Conservation (phyloP, 2,797 vertebrate genomes). For the Tympanoctomys barrerae region DNA sequence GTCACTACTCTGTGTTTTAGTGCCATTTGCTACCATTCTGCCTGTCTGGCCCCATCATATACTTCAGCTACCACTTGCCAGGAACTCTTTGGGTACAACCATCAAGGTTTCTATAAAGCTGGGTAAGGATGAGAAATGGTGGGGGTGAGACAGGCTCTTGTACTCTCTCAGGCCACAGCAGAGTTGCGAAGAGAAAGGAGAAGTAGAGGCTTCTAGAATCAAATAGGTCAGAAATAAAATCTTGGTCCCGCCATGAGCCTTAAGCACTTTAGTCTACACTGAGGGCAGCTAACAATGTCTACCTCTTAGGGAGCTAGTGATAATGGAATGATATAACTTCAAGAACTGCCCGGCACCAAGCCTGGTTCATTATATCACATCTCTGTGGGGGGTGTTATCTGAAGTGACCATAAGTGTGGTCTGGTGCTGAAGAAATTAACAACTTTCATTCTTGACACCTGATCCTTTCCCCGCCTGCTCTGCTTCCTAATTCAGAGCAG, state of each 20-base stretch:
- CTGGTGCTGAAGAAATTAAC: neutral
- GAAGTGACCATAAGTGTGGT: neutral
- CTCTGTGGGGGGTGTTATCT: neutral
- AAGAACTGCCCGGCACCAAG: neutral
- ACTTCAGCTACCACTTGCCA: neutral
- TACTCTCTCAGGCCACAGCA: neutral
- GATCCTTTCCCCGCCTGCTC: neutral
- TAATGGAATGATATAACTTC: neutral
- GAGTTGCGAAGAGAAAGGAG: neutral
- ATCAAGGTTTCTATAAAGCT: neutral
- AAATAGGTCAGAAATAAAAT: neutral
- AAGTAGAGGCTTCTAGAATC: neutral
- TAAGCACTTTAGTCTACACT: neutral
- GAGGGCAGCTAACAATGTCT: neutral
- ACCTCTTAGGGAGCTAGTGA: neutral
- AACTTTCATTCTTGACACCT: neutral
- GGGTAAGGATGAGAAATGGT: neutral
- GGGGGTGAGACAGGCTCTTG: neutral
- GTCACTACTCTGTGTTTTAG: neutral
- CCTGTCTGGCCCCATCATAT: too few relatives aligned
- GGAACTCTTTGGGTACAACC: neutral
- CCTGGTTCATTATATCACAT: neutral
- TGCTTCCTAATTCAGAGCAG: neutral
- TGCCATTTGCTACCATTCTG: neutral
- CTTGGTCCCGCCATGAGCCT: neutral